Conservation (phyloP, 1,140 invertebrate species). For the Archivesica marissinica region DNA sequence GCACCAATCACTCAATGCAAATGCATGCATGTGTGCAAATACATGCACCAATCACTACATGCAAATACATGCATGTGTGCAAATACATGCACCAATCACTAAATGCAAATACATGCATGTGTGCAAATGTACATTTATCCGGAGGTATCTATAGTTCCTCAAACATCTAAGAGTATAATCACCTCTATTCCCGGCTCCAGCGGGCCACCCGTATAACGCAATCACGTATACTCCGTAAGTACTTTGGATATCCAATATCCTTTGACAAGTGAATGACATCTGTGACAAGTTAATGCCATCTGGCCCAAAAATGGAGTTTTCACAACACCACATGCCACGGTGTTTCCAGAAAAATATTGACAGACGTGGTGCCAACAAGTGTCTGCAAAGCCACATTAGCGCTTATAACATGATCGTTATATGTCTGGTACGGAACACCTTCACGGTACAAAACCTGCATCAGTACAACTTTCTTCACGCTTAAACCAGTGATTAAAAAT, state of each 20-base stretch:
- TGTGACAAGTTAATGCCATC: too few species aligned
- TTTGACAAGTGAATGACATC: slow-evolving; percentile 19
- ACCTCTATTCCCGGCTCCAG: neutral
- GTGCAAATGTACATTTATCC: neutral
- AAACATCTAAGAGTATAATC: too few species aligned
- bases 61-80: neutral
- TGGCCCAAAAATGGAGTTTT: neutral
- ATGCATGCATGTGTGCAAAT: too few species aligned
- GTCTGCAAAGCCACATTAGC: neutral
- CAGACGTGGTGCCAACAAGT: neutral
- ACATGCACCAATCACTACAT: neutral
- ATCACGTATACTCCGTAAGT: neutral
- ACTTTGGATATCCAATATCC: slow-evolving; percentile 8
- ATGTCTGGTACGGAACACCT: neutral
- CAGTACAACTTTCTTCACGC: neutral
- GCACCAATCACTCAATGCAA: too few species aligned
- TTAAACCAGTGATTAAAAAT: neutral
- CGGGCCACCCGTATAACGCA: neutral
- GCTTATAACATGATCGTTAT: neutral
- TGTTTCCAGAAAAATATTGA: slow-evolving; percentile 11
- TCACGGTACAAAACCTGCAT: neutral
- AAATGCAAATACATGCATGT: neutral
- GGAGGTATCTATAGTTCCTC: neutral
- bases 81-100: neutral
- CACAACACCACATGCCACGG: neutral